These are phyloP conservation scores for Tetragonula carbonaria DNA, from an alignment of 2,888 invertebrate species.

Conservation along the genomic window DNA sequence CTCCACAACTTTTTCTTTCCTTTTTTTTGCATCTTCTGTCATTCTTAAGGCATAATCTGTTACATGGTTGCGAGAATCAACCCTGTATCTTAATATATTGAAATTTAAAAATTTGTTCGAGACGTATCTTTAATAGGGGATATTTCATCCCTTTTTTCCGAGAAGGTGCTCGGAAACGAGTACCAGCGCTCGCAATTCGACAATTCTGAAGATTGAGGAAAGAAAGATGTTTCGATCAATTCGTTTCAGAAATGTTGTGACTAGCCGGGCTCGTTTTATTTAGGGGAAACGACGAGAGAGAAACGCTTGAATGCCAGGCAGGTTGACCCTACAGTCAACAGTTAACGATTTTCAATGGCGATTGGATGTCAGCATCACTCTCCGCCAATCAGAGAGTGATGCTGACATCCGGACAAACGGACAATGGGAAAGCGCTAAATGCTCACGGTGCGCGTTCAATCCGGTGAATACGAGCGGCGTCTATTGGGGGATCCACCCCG, in stretches of 20 bases:
- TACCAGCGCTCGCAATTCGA: background rate
- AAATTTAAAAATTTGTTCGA: background rate
- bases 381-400: conserved; percentile 70
- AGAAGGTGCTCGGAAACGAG: background rate
- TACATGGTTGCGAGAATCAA: too few relatives aligned
- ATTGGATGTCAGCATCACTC: conserved; percentile 74
- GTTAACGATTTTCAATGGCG: conserved; percentile 71
- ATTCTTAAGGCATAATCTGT: too few relatives aligned
- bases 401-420: conserved; percentile 71
- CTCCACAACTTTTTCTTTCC: too few relatives aligned
- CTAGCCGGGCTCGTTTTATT: conserved; percentile 31
- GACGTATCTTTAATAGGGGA: background rate
- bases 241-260: conserved; percentile 36
- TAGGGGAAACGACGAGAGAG: conserved; percentile 36
- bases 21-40: too few relatives aligned
- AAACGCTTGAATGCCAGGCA: conserved; percentile 37
- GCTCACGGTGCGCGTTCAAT: conserved; percentile 69
- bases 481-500: conserved; percentile 72
- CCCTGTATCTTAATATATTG: background rate
- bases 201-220: background rate
- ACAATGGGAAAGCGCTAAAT: conserved; percentile 68
- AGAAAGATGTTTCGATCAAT: conserved; percentile 9
- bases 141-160: background rate
- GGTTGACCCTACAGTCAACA: conserved; percentile 65
- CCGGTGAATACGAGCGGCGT: conserved; percentile 69